Conservation (phyloP, 2,888 invertebrate species). For the Aricia artaxerxes region DNA sequence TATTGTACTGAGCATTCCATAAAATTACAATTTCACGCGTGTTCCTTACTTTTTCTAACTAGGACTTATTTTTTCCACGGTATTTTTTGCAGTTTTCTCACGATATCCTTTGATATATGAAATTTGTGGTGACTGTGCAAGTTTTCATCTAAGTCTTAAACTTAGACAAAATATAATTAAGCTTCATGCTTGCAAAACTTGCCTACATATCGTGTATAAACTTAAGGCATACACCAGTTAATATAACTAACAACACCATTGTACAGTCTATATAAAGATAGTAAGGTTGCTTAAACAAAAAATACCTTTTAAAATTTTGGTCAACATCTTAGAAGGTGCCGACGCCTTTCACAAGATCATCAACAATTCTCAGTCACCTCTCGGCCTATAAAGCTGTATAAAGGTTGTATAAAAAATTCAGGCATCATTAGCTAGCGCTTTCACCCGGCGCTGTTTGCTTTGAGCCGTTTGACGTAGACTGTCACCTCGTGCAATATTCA, state of each 20-base stretch:
- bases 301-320: not conserved
- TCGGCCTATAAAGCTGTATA: slow-evolving; percentile 33
- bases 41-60: not conserved
- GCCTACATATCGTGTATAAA: no score
- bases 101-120: slow-evolving; percentile 10
- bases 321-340: not conserved
- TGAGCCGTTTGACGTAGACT: slow-evolving; percentile 19
- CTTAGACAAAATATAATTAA: not conserved
- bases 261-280: not conserved
- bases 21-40: slow-evolving; percentile 56
- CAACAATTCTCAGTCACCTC: slow-evolving; percentile 29
- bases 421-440: slow-evolving; percentile 56
- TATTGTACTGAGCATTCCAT: slow-evolving; percentile 49
- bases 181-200: not conserved
- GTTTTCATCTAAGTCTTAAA: not conserved
- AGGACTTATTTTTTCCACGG: not conserved
- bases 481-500: slow-evolving; percentile 10
- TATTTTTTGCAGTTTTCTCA: not conserved
- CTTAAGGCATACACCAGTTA: no score
- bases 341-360: slow-evolving; percentile 31
- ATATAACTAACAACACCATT: no score
- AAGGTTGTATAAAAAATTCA: slow-evolving; percentile 59
- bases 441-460: slow-evolving; percentile 45
- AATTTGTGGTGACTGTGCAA: not conserved
- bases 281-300: not conserved